Conservation (phyloP, 2,888 invertebrate genomes). For the Eupithecia abbreviata region DNA sequence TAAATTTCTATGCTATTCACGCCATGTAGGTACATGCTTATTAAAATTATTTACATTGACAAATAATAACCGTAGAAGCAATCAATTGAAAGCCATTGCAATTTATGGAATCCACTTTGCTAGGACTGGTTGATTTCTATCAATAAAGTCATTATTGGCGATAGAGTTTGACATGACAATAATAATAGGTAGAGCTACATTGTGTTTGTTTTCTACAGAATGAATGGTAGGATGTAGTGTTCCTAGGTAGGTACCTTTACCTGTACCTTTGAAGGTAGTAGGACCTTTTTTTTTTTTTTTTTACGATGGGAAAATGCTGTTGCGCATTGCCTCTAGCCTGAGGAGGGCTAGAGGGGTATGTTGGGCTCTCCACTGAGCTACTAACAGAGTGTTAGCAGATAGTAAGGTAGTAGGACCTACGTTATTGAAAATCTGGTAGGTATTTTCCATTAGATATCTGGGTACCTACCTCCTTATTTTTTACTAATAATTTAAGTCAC, state of each 20-base stretch:
- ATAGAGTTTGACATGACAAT: background rate
- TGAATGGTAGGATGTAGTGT: background rate
- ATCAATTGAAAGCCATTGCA: constrained; percentile 13
- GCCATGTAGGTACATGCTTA: background rate
- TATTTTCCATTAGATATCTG: too few relatives aligned
- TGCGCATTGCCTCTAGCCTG: too few relatives aligned
- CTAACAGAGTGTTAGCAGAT: too few relatives aligned
- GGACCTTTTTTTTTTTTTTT: too few relatives aligned
- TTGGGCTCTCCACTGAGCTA: too few relatives aligned
- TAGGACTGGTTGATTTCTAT: background rate
- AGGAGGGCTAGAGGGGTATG: too few relatives aligned
- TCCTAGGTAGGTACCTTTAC: background rate
- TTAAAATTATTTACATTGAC: constrained; percentile 25
- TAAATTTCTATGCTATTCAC: constrained; percentile 10
- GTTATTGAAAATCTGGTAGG: too few relatives aligned
- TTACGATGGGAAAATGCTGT: too few relatives aligned
- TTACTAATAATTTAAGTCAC: too few relatives aligned
- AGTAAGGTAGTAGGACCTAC: too few relatives aligned
- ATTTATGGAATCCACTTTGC: background rate
- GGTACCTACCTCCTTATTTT: too few relatives aligned
- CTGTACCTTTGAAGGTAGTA: too few relatives aligned
- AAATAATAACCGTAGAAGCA: constrained; percentile 13
- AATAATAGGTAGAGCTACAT: background rate
- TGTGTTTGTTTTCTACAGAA: background rate
- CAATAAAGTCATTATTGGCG: background rate